Conservation (phyloP, 2,113 vertebrate genomes). For the Nothoprocta perdicaria region DNA sequence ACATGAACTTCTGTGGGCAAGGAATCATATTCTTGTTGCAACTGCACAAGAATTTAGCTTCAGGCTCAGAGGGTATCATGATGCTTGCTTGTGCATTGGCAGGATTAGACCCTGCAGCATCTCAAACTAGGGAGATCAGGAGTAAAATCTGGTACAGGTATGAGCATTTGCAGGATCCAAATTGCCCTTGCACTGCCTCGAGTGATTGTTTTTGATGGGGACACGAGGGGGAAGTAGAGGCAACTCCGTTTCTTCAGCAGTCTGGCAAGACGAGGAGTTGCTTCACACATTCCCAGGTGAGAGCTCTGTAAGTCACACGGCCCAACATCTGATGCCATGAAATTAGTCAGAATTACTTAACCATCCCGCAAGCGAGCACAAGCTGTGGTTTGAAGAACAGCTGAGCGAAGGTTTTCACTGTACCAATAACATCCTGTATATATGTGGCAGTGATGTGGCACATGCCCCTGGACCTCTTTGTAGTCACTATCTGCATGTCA, state of each 20-base stretch:
- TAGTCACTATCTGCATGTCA: background rate
- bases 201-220: background rate
- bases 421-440: constrained; percentile 76
- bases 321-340: constrained; percentile 33
- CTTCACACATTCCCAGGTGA: background rate
- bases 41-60: background rate
- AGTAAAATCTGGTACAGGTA: background rate
- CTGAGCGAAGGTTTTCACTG: constrained; percentile 54
- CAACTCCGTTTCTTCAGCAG: background rate
- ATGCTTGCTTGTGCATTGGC: background rate
- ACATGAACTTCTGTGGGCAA: background rate
- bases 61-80: background rate
- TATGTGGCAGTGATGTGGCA: constrained; percentile 53
- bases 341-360: constrained; percentile 53
- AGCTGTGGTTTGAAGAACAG: constrained; percentile 54
- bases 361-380: constrained; percentile 17
- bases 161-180: background rate
- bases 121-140: background rate
- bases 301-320: background rate
- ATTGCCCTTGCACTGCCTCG: background rate
- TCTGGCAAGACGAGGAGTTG: background rate
- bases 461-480: background rate
- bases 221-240: background rate
- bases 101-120: background rate
- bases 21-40: background rate